Percentiles rank a stretch among this genome's conserved stretches.
Evolutionary conservation across 2,113 vertebrate genomes (phyloP).

Genomic region (Sebastes fasciatus): DNA sequence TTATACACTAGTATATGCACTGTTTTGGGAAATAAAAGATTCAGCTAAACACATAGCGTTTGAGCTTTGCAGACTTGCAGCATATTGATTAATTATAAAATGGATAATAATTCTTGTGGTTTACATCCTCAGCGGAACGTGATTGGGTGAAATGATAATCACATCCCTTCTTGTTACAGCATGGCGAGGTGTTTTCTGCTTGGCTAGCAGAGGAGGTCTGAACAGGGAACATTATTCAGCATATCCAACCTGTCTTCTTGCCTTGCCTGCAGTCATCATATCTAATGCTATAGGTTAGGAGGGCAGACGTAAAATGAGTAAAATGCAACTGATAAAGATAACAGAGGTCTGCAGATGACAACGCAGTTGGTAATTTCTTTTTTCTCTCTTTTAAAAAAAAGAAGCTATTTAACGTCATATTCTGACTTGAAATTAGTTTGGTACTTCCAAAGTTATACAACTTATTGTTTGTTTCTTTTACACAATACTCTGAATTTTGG

Average conservation of each 20-base stretch:
- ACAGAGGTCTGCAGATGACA: constrained; percentile 9
- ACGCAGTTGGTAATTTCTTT: neutral
- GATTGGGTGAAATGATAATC: constrained; percentile 18
- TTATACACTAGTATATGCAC: neutral
- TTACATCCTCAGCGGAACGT: constrained; percentile 11
- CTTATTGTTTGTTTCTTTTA: neutral
- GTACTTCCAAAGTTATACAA: neutral
- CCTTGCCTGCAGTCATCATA: constrained; percentile 24
- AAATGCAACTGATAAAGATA: constrained; percentile 11
- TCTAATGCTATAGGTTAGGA: neutral
- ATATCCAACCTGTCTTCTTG: constrained; percentile 13
- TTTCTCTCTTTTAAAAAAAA: neutral
- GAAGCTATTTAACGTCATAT: neutral
- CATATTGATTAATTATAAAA: neutral
- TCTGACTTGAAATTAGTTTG: neutral
- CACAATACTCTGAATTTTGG: neutral
- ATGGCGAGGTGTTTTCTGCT: constrained; percentile 17
- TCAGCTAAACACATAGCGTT: neutral
- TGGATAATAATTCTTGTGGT: neutral
- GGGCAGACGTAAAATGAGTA: constrained; percentile 3
- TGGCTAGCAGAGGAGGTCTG: constrained; percentile 18
- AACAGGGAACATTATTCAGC: constrained; percentile 37
- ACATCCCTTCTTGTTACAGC: constrained; percentile 26
- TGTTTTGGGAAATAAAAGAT: neutral
- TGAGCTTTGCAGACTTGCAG: neutral